These are phyloP conservation scores for Calonectris borealis DNA, from an alignment of 2,113 vertebrate genomes.

Conservation along the genomic window DNA sequence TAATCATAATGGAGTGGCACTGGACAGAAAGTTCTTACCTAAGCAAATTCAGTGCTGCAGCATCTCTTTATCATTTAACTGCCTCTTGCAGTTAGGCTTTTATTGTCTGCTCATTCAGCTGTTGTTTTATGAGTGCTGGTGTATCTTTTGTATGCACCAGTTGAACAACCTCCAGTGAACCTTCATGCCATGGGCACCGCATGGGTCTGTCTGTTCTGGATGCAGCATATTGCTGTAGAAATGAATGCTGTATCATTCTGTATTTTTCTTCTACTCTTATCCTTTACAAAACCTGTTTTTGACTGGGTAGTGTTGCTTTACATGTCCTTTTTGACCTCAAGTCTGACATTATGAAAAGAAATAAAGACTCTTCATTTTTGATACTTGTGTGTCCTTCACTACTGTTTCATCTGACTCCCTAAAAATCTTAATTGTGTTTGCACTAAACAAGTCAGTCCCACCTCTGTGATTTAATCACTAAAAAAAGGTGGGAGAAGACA, in stretches of 20 bases:
- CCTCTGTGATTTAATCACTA: neutral
- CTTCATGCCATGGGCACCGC: neutral
- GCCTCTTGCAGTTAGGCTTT: slow-evolving; percentile 61
- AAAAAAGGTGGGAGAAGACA: neutral
- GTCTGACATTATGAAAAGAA: neutral
- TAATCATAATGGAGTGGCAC: slow-evolving; percentile 69
- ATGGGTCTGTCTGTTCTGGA: neutral
- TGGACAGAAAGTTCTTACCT: slow-evolving; percentile 72
- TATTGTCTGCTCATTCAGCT: slow-evolving; percentile 72
- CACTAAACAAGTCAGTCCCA: neutral
- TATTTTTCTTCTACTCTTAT: neutral
- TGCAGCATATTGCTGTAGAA: too few species aligned
- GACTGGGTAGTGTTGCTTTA: neutral
- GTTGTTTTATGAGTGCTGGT: slow-evolving; percentile 69
- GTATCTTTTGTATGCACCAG: slow-evolving; percentile 21
- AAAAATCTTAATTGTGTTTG: neutral
- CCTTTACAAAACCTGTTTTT: neutral
- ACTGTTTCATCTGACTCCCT: neutral
- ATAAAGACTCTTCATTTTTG: neutral
- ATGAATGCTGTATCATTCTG: neutral
- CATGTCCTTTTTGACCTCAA: neutral
- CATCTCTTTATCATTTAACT: slow-evolving; percentile 74
- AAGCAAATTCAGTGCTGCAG: slow-evolving; percentile 71
- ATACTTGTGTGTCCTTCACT: neutral
- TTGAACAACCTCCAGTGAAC: neutral